phyloP scores from a whole-genome alignment of 1,140 invertebrate species.

The Ganaspis sp. region DNA sequence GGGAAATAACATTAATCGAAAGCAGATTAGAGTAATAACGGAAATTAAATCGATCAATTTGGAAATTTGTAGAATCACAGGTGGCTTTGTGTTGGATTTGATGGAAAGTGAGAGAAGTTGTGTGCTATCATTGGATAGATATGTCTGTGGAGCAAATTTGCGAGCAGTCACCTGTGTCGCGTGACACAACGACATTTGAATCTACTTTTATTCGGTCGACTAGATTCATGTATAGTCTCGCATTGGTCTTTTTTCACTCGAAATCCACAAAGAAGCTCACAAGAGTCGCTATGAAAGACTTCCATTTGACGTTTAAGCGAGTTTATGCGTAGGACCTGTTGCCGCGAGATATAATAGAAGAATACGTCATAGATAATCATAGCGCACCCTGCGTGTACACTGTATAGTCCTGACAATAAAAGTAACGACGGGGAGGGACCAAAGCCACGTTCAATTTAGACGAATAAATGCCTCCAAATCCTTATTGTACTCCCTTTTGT shows the following conservation, averaged over 20 bases:
- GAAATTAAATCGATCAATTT: slow-evolving; percentile 13
- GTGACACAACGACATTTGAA: slow-evolving; percentile 45
- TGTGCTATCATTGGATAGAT: not conserved
- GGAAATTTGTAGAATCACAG: not conserved
- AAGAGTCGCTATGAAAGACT: slow-evolving; percentile 51
- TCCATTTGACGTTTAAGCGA: slow-evolving; percentile 63
- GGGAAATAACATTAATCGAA: not conserved
- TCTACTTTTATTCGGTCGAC: slow-evolving; percentile 43
- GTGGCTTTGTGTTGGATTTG: not conserved
- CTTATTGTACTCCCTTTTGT: slow-evolving; percentile 38
- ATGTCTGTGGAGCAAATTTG: slow-evolving; percentile 36
- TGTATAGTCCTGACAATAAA: slow-evolving; percentile 61
- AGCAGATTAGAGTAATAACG: not conserved
- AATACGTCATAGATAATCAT: slow-evolving; percentile 70
- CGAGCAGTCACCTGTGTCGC: slow-evolving; percentile 42
- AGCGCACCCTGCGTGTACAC: slow-evolving; percentile 53
- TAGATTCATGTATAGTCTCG: slow-evolving; percentile 38
- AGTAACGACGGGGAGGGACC: slow-evolving; percentile 51
- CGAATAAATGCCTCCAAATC: slow-evolving; percentile 54
- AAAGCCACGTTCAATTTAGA: slow-evolving; percentile 53
- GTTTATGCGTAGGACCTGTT: slow-evolving; percentile 67
- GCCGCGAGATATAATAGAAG: slow-evolving; percentile 67
- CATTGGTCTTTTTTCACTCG: slow-evolving; percentile 42
- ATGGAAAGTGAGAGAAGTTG: not conserved
- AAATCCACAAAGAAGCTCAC: slow-evolving; percentile 58